phyloP scores from a whole-genome alignment of 2,888 invertebrate species.

The Pachycephus smyrnensis region DNA sequence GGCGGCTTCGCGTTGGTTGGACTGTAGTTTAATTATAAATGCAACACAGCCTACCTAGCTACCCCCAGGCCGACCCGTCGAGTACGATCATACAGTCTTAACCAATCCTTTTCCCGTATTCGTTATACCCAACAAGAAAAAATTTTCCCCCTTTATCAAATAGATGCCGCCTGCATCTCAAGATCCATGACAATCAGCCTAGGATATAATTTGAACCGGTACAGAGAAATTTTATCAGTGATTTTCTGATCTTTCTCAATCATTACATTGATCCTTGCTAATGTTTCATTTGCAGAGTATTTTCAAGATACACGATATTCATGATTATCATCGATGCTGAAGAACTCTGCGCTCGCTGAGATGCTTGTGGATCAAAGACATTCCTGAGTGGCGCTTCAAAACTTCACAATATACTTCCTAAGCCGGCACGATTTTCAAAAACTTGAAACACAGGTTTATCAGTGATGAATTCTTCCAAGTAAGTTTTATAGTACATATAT shows the following conservation, averaged over 20 bases:
- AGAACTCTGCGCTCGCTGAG: neutral
- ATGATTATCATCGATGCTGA: neutral
- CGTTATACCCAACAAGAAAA: neutral
- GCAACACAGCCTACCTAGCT: constrained; percentile 12
- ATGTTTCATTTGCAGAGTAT: neutral
- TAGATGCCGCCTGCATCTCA: neutral
- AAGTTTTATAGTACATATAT: neutral
- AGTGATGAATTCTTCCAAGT: neutral
- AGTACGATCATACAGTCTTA: neutral
- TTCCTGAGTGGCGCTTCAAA: neutral
- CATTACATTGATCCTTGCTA: neutral
- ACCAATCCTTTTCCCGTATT: neutral
- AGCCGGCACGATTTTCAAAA: neutral
- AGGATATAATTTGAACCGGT: neutral
- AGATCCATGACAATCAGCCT: neutral
- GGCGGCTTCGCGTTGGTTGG: constrained; percentile 27
- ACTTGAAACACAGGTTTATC: neutral
- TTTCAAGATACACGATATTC: neutral
- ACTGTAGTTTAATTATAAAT: constrained; percentile 25
- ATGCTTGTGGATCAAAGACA: neutral
- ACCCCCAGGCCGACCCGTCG: neutral
- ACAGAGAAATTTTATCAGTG: neutral
- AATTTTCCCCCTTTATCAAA: neutral
- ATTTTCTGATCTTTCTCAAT: neutral
- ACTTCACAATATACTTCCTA: neutral